A percentile compares a stretch with the other conserved stretches of the same genome.
These are phyloP conservation scores for Hypomesus transpacificus DNA, from an alignment of 2,113 vertebrate species.

Conservation along the genomic window DNA sequence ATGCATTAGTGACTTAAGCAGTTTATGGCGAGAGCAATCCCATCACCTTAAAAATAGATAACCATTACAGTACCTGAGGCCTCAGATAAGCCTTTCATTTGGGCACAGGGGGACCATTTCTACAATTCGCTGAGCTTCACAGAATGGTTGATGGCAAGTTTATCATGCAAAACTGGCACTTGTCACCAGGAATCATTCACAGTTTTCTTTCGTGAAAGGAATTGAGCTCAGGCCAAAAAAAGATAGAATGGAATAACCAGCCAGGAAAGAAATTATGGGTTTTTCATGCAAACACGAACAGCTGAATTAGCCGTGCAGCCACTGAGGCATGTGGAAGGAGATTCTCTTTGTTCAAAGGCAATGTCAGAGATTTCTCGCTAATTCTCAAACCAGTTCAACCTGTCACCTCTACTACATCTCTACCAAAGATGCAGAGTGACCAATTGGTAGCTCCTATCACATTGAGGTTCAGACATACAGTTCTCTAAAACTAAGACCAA, in stretches of 20 bases:
- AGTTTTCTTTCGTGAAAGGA: slow-evolving; percentile 32
- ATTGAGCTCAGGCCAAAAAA: slow-evolving; percentile 22
- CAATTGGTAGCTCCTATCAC: not conserved
- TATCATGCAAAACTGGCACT: slow-evolving; percentile 52
- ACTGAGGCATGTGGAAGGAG: slow-evolving; percentile 40
- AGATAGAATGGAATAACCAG: slow-evolving; percentile 53
- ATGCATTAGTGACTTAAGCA: slow-evolving; percentile 31
- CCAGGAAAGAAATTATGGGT: slow-evolving; percentile 52
- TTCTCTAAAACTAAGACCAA: too few species aligned
- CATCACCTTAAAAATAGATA: slow-evolving; percentile 60
- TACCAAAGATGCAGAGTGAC: not conserved
- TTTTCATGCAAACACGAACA: slow-evolving; percentile 53
- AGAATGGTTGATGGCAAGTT: slow-evolving; percentile 38
- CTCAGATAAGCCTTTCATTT: slow-evolving; percentile 35
- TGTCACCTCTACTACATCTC: slow-evolving; percentile 51
- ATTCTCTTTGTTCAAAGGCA: slow-evolving; percentile 43
- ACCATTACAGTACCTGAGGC: slow-evolving; percentile 44
- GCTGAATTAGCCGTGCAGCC: slow-evolving; percentile 45
- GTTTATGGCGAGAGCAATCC: slow-evolving; percentile 38
- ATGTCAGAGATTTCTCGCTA: slow-evolving; percentile 37
- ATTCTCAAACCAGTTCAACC: slow-evolving; percentile 42
- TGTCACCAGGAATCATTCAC: slow-evolving; percentile 27
- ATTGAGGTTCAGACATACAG: too few species aligned
- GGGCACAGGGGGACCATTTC: not conserved
- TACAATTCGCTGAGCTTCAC: not conserved